A percentile compares a stretch with the other conserved stretches of the same genome.
Evolutionary conservation across 2,888 invertebrate genomes (phyloP).

Genomic region (Sepiola atlantica): DNA sequence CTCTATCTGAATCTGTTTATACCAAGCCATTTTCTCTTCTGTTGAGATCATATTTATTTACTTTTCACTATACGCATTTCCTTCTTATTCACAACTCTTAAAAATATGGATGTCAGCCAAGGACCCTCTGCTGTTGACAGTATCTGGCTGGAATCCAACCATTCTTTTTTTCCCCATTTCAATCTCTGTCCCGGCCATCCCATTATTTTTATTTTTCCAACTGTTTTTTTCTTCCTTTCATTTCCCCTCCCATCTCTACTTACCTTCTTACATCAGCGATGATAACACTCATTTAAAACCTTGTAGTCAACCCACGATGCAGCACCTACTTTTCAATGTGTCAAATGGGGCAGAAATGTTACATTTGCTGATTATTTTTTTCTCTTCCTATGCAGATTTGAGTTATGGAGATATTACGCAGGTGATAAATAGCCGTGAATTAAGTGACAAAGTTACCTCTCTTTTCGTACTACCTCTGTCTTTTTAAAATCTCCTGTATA

Average conservation of each 20-base stretch:
- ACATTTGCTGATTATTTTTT: background rate
- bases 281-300: background rate
- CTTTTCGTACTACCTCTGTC: background rate
- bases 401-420: slow-evolving; percentile 19
- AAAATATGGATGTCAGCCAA: slow-evolving; percentile 32
- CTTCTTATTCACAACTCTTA: background rate
- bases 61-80: background rate
- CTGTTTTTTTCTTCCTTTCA: background rate
- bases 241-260: background rate
- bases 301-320: background rate
- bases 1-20: no score
- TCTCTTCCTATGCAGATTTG: background rate
- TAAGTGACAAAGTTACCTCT: background rate
- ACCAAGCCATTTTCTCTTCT: no score
- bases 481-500: background rate
- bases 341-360: slow-evolving; percentile 6
- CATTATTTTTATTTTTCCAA: background rate
- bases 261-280: background rate
- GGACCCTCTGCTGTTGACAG: background rate
- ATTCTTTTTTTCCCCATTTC: background rate
- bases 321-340: background rate
- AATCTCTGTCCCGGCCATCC: background rate
- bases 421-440: background rate
- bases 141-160: background rate
- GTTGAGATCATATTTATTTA: background rate